A percentile compares a stretch with the other conserved stretches of the same genome.
Evolutionary conservation across 2,888 invertebrate species (phyloP).

Genomic region (Disparrhopalites patrizii): DNA sequence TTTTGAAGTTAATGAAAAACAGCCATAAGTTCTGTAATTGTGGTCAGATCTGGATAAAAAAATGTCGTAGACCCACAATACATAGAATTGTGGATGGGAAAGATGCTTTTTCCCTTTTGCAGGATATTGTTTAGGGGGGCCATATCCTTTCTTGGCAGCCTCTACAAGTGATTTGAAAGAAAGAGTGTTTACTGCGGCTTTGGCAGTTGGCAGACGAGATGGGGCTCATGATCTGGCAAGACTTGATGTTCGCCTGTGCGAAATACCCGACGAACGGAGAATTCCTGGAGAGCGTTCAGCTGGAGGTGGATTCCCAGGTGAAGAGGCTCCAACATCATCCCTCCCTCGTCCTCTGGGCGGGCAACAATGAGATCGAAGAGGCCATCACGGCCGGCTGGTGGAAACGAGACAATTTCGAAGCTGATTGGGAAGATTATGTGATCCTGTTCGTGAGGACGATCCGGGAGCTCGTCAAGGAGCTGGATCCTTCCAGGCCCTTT

Average conservation of each 20-base stretch:
- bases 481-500: neutral
- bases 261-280: constrained; percentile 55
- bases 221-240: constrained; percentile 60
- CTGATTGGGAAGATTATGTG: constrained; percentile 59
- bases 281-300: constrained; percentile 53
- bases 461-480: neutral
- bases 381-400: constrained; percentile 79
- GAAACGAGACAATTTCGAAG: constrained; percentile 50
- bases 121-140: neutral
- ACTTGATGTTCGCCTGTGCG: constrained; percentile 59
- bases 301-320: constrained; percentile 55
- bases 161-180: neutral
- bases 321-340: constrained; percentile 53
- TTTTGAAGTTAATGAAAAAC: no score
- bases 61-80: neutral
- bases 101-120: no score
- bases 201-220: constrained; percentile 54
- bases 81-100: neutral
- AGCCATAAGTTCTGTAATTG: no score
- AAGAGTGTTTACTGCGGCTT: neutral
- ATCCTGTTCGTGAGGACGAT: constrained; percentile 46
- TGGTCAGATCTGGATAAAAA: neutral
- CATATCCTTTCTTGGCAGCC: no score
- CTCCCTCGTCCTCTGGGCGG: constrained; percentile 54
- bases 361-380: constrained; percentile 64